phyloP scores from a whole-genome alignment of 2,797 vertebrate species.

The Dipus sagitta region DNA sequence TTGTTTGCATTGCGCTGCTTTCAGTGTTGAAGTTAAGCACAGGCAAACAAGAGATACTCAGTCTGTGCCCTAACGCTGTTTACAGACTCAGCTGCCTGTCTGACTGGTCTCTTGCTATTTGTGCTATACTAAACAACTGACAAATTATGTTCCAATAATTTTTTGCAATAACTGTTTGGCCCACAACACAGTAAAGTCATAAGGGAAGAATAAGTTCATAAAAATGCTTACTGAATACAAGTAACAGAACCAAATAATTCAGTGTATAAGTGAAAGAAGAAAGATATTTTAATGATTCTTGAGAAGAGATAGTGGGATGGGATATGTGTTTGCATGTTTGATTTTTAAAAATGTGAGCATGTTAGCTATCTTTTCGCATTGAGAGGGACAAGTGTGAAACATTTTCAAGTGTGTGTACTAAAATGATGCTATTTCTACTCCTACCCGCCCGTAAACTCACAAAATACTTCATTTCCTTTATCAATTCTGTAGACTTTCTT shows the following conservation, averaged over 20 bases:
- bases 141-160: not conserved
- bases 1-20: not conserved
- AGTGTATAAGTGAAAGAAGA: not conserved
- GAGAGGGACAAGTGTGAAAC: not conserved
- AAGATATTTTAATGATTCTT: not conserved
- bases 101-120: not conserved
- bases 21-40: not conserved
- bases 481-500: constrained; percentile 6
- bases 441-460: not conserved
- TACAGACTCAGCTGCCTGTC: not conserved
- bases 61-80: not conserved
- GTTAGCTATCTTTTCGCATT: not conserved
- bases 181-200: not conserved
- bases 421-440: not conserved
- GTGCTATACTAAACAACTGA: not conserved
- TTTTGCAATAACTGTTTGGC: not conserved
- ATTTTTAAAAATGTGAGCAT: not conserved
- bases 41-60: not conserved
- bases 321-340: not conserved
- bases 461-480: not conserved
- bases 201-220: not conserved
- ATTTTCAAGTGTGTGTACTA: not conserved
- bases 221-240: not conserved
- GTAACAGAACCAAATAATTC: not conserved
- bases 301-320: not conserved